Conservation (phyloP, 2,888 invertebrate species). For the Chymomyza fuscimana region DNA sequence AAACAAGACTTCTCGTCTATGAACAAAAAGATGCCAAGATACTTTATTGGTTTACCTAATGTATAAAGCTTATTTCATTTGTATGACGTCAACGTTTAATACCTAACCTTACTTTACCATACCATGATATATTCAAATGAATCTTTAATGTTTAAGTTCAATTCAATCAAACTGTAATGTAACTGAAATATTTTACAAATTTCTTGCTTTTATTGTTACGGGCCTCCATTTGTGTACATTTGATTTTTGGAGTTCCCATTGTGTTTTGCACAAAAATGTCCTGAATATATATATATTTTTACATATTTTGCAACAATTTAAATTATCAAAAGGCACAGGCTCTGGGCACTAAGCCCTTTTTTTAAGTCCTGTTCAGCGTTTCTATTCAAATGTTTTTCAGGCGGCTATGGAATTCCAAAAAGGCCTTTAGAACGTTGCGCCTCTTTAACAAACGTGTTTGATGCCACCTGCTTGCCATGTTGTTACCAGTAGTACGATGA, state of each 20-base stretch:
- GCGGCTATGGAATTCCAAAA: neutral
- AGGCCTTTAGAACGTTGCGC: neutral
- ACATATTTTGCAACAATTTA: neutral
- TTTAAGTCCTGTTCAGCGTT: neutral
- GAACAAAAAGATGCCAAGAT: no score
- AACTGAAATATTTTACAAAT: neutral
- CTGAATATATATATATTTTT: neutral
- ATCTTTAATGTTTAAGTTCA: neutral
- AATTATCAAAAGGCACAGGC: neutral
- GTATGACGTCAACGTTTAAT: neutral
- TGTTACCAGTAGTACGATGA: neutral
- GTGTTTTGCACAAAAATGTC: neutral
- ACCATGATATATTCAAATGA: neutral
- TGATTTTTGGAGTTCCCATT: neutral
- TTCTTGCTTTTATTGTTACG: neutral
- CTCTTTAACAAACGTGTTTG: neutral
- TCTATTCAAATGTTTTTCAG: neutral
- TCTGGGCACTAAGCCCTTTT: neutral
- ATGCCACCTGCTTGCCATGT: neutral
- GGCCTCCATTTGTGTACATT: neutral
- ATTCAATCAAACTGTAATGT: neutral
- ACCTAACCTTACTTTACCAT: neutral
- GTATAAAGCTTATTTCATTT: neutral
- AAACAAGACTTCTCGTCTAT: no score
- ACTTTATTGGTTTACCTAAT: no score